A percentile compares a stretch with the other conserved stretches of the same genome.
These are phyloP conservation scores for Oryzias javanicus DNA, from an alignment of 2,113 vertebrate genomes.

Conservation along the genomic window DNA sequence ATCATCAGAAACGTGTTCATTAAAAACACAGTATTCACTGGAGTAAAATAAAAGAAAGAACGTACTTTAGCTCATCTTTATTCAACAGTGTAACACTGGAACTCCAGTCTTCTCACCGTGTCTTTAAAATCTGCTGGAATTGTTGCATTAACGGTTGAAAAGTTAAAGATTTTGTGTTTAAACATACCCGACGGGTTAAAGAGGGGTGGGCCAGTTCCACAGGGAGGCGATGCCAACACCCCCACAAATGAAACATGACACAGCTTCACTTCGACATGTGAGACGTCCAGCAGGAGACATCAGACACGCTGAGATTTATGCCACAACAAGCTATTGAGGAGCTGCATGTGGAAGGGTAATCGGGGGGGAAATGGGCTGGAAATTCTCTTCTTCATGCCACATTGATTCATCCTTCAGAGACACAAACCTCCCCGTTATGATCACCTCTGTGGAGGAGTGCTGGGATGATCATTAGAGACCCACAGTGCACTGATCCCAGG, in stretches of 20 bases:
- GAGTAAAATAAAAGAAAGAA: no score
- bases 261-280: constrained; percentile 68
- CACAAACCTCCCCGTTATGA: constrained; percentile 77
- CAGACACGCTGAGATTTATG: constrained; percentile 75
- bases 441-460: constrained; percentile 71
- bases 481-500: constrained; percentile 55
- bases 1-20: no score
- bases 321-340: constrained; percentile 81
- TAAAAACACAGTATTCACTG: no score
- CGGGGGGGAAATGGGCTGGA: constrained; percentile 82
- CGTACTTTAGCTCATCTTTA: no score
- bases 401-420: constrained; percentile 81
- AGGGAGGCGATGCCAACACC: no score
- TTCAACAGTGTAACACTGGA: no score
- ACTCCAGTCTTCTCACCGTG: no score
- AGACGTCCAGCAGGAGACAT: constrained; percentile 68
- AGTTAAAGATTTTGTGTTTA: no score
- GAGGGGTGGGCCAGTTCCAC: no score
- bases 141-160: no score
- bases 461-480: constrained; percentile 47
- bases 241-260: constrained; percentile 2
- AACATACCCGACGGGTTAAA: no score
- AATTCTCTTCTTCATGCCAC: constrained; percentile 83
- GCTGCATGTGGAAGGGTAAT: constrained; percentile 80
- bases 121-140: no score